Conservation (phyloP, 2,113 vertebrate species). For the Furnarius figulus region DNA sequence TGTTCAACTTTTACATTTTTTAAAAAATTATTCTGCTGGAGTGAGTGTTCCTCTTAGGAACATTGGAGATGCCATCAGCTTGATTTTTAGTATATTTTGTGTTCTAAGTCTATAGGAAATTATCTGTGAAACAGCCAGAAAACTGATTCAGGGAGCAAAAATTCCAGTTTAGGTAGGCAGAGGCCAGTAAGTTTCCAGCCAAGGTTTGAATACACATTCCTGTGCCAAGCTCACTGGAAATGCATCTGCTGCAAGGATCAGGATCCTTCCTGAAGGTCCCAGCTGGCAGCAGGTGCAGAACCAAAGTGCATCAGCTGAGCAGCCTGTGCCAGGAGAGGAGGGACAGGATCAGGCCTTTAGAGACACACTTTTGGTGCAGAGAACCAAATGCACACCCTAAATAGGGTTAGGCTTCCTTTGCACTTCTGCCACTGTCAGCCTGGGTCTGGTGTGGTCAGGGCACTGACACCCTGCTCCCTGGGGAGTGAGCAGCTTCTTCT, state of each 20-base stretch:
- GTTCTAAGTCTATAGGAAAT: not conserved
- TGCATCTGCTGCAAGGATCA: not conserved
- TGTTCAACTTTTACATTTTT: not conserved
- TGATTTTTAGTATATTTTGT: not conserved
- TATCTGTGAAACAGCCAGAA: not conserved
- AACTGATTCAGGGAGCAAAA: not conserved
- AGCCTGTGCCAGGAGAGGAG: not conserved
- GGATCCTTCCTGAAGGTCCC: not conserved
- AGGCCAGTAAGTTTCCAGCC: conserved; percentile 3
- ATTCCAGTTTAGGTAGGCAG: not conserved
- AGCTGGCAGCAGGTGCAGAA: not conserved
- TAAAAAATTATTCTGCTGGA: not conserved
- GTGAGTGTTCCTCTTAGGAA: not conserved
- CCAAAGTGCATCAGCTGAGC: not conserved
- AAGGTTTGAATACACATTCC: not conserved
- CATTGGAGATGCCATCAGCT: not conserved
- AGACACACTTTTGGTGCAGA: not conserved
- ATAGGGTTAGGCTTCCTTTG: not conserved
- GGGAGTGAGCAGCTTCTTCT: not conserved
- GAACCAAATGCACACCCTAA: not conserved
- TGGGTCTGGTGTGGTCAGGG: not conserved
- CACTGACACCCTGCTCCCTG: not conserved
- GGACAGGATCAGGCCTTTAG: not conserved
- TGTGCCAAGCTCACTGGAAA: not conserved
- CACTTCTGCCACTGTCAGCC: not conserved